Base-by-base conservation (phyloP, 2,888 invertebrate species). In the Yponomeuta evonymella region DNA sequence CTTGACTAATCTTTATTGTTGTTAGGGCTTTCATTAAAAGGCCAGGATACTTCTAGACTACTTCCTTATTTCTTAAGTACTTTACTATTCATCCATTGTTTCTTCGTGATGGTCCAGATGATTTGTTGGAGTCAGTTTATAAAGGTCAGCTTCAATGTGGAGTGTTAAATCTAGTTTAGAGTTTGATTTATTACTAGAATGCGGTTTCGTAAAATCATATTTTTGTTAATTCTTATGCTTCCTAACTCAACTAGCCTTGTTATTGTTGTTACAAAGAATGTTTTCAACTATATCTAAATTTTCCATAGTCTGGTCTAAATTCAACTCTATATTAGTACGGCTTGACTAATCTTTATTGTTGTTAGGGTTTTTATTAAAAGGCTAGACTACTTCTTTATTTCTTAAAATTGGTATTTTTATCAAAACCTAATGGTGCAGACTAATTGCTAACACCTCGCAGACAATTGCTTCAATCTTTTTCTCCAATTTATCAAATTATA, bases 121-220 rank as follows among this genome's bases (percentile, higher is more conserved):
- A 29, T 58, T 70, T 65, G 64, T 65, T n/a, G 69, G 23, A 70
- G 72, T 72, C 36, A 64, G 29, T 73, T 69, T 67, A 68, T 74
- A 65, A 65, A 65, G 65, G 65, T 65, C 33, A 63, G 3, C 8
- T 63, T 63, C n/a, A 65, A 30, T 65, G 33, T 23, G 0, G 8
- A 30, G 30, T 33, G 33, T 65, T 30, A 65, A 65, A 65, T 65
- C 30, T 65, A 65, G 65, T 65, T 30, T 30, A 29, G 11, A 33
- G 33, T 65, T 65, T 65, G 12, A 65, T 58, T 58, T 58, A 58
- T 58, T 15, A 15, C 15, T 10, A 15, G 12, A 15, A 58, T 58
- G 51, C 51, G 51, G 51, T 15, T 58, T 58, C 3, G 15, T 58
- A 58, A 15, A 58, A 58, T 2, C 51, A 58, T 15, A 15, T 15